A percentile compares a stretch with the other conserved stretches of the same genome.
Conservation (phyloP, 2,113 vertebrate genomes). For the Festucalex cinctus region DNA sequence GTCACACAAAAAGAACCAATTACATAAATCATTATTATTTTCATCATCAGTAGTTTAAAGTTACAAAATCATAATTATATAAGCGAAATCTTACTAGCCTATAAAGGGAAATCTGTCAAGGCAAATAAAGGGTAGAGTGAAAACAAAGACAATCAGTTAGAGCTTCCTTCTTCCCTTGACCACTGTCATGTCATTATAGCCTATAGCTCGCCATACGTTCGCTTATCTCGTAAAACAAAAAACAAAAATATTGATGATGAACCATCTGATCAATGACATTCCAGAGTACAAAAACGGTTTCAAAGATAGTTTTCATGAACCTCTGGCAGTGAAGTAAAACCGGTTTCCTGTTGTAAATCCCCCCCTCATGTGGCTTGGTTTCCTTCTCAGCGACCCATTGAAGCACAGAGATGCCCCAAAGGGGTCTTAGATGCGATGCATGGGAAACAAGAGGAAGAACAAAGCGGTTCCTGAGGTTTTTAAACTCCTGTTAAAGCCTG, state of each 20-base stretch:
- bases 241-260: neutral
- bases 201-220: no score
- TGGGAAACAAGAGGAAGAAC: neutral
- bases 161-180: no score
- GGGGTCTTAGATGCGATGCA: neutral
- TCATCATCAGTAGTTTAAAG: no score
- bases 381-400: constrained; percentile 40
- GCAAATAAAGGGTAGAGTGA: no score
- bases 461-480: neutral
- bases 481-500: neutral
- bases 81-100: no score
- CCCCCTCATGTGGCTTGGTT: constrained; percentile 46
- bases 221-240: no score
- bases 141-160: no score
- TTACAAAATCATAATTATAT: no score
- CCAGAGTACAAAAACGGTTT: neutral
- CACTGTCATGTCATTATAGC: no score
- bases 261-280: neutral
- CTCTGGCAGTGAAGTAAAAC: constrained; percentile 34
- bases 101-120: no score
- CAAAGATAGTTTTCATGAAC: constrained; percentile 38
- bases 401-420: constrained; percentile 19
- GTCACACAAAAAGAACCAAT: no score
- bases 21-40: no score
- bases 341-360: constrained; percentile 61